Evolutionary conservation across 2,113 vertebrate species (phyloP).

Genomic region (Hippocampus zosterae): DNA sequence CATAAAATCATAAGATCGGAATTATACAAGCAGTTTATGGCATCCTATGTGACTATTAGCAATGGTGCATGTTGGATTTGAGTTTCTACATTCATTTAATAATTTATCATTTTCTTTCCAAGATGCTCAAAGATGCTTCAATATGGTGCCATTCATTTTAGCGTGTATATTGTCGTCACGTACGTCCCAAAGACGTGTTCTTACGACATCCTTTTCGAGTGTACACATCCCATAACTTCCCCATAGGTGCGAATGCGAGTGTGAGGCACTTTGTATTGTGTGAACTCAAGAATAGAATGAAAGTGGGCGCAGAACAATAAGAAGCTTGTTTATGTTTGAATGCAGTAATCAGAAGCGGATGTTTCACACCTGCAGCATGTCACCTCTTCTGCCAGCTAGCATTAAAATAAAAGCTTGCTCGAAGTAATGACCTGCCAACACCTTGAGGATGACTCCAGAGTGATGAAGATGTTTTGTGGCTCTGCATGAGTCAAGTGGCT

Average conservation of each 20-base stretch:
- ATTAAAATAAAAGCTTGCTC: conserved; percentile 5
- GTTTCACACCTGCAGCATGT: conserved; percentile 5
- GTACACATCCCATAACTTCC: background rate
- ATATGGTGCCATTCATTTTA: too few relatives aligned
- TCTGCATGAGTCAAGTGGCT: conserved; percentile 10
- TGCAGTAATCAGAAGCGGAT: background rate
- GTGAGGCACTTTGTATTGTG: background rate
- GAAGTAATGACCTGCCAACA: conserved; percentile 11
- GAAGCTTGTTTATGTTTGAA: background rate
- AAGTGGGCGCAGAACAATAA: background rate
- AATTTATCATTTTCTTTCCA: too few relatives aligned
- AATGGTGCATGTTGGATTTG: too few relatives aligned
- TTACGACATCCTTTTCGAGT: background rate
- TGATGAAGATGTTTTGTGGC: conserved; percentile 14
- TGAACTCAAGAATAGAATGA: background rate
- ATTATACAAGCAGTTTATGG: too few relatives aligned
- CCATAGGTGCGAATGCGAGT: background rate
- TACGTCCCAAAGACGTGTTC: background rate
- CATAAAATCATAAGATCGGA: background rate
- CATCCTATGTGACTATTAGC: too few relatives aligned
- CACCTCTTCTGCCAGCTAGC: background rate
- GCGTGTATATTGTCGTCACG: too few relatives aligned
- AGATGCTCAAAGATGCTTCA: too few relatives aligned
- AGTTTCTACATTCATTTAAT: too few relatives aligned
- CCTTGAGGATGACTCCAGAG: conserved; percentile 5